Evolutionary conservation across 2,113 vertebrate genomes (phyloP).

Genomic region (Climacteris rufus): DNA sequence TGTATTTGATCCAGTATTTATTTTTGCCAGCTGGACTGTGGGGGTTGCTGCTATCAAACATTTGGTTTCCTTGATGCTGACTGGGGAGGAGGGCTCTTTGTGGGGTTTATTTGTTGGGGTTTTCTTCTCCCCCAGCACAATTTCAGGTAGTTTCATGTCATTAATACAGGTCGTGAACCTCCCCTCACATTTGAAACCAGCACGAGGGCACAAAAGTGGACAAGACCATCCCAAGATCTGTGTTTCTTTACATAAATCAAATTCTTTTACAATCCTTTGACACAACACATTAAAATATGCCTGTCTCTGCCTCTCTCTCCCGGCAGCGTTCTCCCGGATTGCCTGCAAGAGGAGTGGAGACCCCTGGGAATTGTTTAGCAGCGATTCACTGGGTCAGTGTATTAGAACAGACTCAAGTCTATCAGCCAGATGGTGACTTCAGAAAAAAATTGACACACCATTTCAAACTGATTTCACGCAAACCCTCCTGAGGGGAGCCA

Average conservation of each 20-base stretch:
- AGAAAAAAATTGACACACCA: slow-evolving; percentile 94
- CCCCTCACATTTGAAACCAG: not conserved
- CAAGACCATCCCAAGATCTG: not conserved
- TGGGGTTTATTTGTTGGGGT: not conserved
- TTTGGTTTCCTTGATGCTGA: not conserved
- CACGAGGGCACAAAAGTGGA: not conserved
- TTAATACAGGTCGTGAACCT: not conserved
- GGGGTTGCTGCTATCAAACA: not conserved
- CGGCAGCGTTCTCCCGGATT: slow-evolving; percentile 44
- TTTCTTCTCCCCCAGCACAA: not conserved
- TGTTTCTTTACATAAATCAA: slow-evolving; percentile 60
- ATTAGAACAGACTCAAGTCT: slow-evolving; percentile 84
- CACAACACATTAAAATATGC: slow-evolving; percentile 29
- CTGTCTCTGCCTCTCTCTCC: not conserved
- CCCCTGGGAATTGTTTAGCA: slow-evolving; percentile 86
- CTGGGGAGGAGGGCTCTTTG: not conserved
- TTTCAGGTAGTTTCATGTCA: not conserved
- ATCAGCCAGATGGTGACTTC: slow-evolving; percentile 97
- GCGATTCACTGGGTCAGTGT: slow-evolving; percentile 83
- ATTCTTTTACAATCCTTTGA: slow-evolving; percentile 60
- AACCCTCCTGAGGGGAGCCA: slow-evolving; percentile 86
- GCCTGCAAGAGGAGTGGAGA: slow-evolving; percentile 48
- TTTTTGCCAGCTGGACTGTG: not conserved
- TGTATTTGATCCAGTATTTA: not conserved
- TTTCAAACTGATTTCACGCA: slow-evolving; percentile 99